These are phyloP conservation scores for Papilio xuthus DNA, from an alignment of 1,140 invertebrate genomes.

Conservation along the genomic window DNA sequence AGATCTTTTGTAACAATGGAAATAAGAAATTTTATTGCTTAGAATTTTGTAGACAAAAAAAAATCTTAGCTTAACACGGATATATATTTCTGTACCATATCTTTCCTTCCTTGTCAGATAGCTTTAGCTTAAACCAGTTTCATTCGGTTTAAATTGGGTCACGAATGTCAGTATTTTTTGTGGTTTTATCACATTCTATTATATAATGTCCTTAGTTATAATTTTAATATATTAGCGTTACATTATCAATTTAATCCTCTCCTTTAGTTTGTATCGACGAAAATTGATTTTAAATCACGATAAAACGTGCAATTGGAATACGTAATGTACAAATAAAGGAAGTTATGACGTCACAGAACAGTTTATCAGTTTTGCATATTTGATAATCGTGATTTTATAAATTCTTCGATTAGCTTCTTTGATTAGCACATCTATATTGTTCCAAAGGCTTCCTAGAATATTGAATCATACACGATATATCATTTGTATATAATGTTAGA, in stretches of 20 bases:
- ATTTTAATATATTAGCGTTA: neutral
- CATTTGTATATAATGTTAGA: neutral
- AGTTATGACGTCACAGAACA: neutral
- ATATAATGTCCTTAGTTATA: neutral
- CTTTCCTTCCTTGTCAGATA: slow-evolving; percentile 6
- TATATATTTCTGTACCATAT: neutral
- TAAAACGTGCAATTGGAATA: neutral
- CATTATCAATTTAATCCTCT: slow-evolving; percentile 10
- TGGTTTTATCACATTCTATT: neutral
- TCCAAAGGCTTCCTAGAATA: neutral
- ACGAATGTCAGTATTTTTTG: neutral
- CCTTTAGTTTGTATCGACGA: neutral
- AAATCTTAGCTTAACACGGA: neutral
- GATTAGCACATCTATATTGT: neutral
- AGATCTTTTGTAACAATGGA: neutral
- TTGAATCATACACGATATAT: neutral
- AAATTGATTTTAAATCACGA: slow-evolving; percentile 8
- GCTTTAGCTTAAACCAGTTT: neutral
- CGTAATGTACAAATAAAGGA: neutral
- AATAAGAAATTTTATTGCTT: slow-evolving; percentile 3
- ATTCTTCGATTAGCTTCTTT: neutral
- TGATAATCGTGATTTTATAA: slow-evolving; percentile 2
- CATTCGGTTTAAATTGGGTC: neutral
- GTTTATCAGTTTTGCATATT: neutral
- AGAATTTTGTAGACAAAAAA: neutral